Evolutionary conservation across 1,140 invertebrate species (phyloP).

Genomic region (Lepidotrigona ventralis): DNA sequence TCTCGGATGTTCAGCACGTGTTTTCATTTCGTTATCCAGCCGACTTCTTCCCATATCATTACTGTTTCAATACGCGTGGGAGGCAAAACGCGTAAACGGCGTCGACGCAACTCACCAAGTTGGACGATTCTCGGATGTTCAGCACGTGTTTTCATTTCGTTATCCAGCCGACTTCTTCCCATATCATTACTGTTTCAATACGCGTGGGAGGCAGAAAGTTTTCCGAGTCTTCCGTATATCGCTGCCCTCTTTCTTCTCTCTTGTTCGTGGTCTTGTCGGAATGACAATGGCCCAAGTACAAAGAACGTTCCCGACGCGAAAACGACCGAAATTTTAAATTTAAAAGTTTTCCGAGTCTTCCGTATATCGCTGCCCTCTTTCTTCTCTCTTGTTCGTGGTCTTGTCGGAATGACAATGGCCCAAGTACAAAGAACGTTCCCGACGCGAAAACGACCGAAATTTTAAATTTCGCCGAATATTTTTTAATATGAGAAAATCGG

Average conservation of each 20-base stretch:
- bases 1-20: slow-evolving; percentile 50
- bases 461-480: not conserved
- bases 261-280: slow-evolving; percentile 1
- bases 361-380: slow-evolving; percentile 14
- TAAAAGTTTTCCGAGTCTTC: slow-evolving; percentile 46
- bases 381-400: not conserved
- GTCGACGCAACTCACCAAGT: slow-evolving; percentile 29
- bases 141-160: slow-evolving; percentile 62
- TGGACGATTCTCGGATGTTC: slow-evolving; percentile 42
- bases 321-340: slow-evolving; percentile 5
- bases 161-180: slow-evolving; percentile 47
- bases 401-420: not conserved
- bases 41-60: slow-evolving; percentile 55
- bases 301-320: not conserved
- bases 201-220: slow-evolving; percentile 54
- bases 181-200: slow-evolving; percentile 65
- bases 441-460: not conserved
- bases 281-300: not conserved
- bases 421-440: not conserved
- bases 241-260: not conserved
- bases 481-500: not conserved
- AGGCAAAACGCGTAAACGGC: too few species aligned
- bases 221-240: slow-evolving; percentile 29
- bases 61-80: slow-evolving; percentile 62
- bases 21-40: slow-evolving; percentile 60